Evolutionary conservation across 2,113 vertebrate species (phyloP), one percentile per base, ranked within the genome.

Genomic region (Pluvialis apricaria): DNA sequence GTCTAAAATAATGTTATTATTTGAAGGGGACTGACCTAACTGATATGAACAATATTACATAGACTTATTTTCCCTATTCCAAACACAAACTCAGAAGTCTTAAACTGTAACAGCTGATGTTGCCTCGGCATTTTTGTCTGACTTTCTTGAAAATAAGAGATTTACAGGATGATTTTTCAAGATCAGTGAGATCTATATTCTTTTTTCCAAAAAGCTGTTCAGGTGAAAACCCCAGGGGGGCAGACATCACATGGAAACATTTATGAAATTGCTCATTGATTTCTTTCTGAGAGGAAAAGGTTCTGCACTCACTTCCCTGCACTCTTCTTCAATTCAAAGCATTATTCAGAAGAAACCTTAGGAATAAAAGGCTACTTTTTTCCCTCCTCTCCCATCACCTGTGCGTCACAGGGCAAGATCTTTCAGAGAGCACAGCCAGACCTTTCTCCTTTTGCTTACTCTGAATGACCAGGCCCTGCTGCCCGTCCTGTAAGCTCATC

Each of bases 251-350:
- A 66, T 38, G 25, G 82, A 96, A 90, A 73, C 54, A n/a, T 83
- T 77, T 93, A 65, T 90, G 17, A 90, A 93, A 83, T 90, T 77
- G 58, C 7, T 73, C 75, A 88, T 66, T 70, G 86, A 95, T 94
- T 94, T 86, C 28, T 90, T 90, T 70, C 68, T 73, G 58, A 65
- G 36, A 73, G 28, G 25, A 69, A 83, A 86, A 77, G 36, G 29
- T 72, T 93, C 40, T 5, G 3, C 49, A 57, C 32, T 92, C 13
- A 76, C 57, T 87, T 82, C 31, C 47, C 70, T 72, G 47, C 12
- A 60, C 10, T 89, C 40, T 52, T 83, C 18, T 89, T 86, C 66
- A 94, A 28, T 68, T 90, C 78, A 82, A 82, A 82, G 26, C 6
- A 61, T 36, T 80, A 69, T 47, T 36, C 20, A 88, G 55, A 81